phyloP scores from a whole-genome alignment of 1,140 invertebrate species.

The Magallana gigas region DNA sequence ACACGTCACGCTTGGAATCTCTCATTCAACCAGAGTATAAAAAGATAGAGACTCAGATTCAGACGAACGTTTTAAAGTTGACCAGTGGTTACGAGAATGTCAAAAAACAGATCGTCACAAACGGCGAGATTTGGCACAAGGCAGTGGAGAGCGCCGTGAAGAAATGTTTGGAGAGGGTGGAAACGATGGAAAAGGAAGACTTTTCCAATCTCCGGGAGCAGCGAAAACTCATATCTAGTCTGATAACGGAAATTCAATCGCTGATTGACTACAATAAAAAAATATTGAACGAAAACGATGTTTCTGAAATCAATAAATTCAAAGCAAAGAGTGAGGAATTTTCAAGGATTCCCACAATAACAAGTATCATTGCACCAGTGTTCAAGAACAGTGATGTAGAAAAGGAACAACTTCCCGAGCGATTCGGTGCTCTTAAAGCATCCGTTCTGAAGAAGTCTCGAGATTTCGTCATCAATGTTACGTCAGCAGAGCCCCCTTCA shows the following conservation, averaged over 20 bases:
- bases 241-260: slow-evolving; percentile 5
- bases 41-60: slow-evolving; percentile 4
- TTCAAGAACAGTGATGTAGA: background rate
- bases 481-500: background rate
- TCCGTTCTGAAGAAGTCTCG: background rate
- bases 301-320: background rate
- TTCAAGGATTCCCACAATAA: background rate
- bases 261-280: background rate
- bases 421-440: slow-evolving; percentile 16
- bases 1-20: background rate
- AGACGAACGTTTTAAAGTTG: slow-evolving; percentile 1
- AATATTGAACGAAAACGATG: background rate
- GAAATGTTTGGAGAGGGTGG: background rate
- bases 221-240: background rate
- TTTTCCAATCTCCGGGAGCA: background rate
- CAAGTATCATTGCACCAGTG: background rate
- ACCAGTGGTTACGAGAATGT: background rate
- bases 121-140: background rate
- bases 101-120: background rate
- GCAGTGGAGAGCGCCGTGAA: slow-evolving; percentile 8
- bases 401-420: background rate
- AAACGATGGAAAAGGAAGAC: slow-evolving; percentile 14
- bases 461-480: background rate
- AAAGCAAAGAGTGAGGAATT: background rate
- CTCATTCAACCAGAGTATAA: slow-evolving; percentile 1